Percentiles rank a stretch among this genome's conserved stretches.
phyloP scores from a whole-genome alignment of 1,140 invertebrate species.

The Alviniconcha marisindica region DNA sequence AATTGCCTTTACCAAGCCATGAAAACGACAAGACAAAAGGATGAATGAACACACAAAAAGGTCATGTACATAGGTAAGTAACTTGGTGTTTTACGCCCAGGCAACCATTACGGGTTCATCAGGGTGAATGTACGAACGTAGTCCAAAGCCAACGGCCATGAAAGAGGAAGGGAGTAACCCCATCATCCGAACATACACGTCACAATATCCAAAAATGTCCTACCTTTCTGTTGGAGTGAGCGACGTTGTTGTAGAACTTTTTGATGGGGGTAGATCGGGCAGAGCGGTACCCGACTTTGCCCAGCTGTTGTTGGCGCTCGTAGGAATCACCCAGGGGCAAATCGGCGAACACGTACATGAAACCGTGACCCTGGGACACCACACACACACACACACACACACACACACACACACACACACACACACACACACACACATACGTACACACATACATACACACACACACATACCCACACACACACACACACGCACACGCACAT shows the following conservation, averaged over 20 bases:
- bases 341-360: constrained; percentile 38
- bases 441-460: not conserved
- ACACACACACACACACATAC: not conserved
- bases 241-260: constrained; percentile 37
- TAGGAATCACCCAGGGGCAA: not conserved
- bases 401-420: not conserved
- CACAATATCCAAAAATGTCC: too few species aligned
- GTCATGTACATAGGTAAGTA: too few species aligned
- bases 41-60: too few species aligned
- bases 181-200: too few species aligned
- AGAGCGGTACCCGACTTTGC: not conserved
- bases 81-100: too few species aligned
- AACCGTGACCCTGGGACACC: constrained; percentile 5
- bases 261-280: constrained; percentile 4
- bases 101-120: too few species aligned
- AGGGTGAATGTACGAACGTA: too few species aligned
- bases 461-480: not conserved
- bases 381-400: not conserved
- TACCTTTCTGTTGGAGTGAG: constrained; percentile 41
- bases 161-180: too few species aligned
- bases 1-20: too few species aligned
- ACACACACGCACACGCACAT: not conserved
- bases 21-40: too few species aligned
- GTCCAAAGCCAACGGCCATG: too few species aligned
- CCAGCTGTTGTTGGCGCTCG: not conserved